A percentile compares a stretch with the other conserved stretches of the same genome.
Evolutionary conservation across 2,888 invertebrate species (phyloP).

Genomic region (Scrobipalpa costella): DNA sequence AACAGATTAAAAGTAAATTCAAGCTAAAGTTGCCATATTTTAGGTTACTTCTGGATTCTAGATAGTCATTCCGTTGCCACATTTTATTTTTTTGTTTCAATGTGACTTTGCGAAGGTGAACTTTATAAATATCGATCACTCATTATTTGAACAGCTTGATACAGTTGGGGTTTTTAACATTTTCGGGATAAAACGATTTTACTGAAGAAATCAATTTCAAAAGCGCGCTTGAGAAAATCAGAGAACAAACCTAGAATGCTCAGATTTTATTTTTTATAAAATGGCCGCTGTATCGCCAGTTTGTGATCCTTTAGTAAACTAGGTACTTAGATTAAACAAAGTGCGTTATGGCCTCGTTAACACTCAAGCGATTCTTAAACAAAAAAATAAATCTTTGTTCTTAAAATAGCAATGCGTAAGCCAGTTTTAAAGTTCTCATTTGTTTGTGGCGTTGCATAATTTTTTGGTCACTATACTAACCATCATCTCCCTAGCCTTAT

Average conservation of each 20-base stretch:
- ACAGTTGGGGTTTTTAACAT: background rate
- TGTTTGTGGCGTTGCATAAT: background rate
- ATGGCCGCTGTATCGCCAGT: background rate
- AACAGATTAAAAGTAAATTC: background rate
- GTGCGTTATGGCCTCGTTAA: conserved; percentile 1
- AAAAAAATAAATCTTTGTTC: conserved; percentile 3
- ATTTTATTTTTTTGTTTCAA: background rate
- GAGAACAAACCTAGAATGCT: too few relatives aligned
- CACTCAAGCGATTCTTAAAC: background rate
- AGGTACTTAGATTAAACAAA: background rate
- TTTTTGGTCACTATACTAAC: background rate
- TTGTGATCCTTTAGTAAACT: background rate
- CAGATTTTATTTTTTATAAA: background rate
- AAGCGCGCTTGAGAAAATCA: background rate
- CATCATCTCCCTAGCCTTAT: too few relatives aligned
- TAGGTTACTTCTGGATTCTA: background rate
- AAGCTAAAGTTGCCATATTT: too few relatives aligned
- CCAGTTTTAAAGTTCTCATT: background rate
- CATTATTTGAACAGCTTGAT: conserved; percentile 4
- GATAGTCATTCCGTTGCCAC: background rate
- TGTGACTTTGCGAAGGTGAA: conserved; percentile 13
- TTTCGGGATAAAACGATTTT: too few relatives aligned
- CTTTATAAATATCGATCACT: background rate
- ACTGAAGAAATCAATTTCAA: too few relatives aligned
- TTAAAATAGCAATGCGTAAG: conserved; percentile 2